phyloP scores from a whole-genome alignment of 2,113 vertebrate genomes.

The Malurus melanocephalus region DNA sequence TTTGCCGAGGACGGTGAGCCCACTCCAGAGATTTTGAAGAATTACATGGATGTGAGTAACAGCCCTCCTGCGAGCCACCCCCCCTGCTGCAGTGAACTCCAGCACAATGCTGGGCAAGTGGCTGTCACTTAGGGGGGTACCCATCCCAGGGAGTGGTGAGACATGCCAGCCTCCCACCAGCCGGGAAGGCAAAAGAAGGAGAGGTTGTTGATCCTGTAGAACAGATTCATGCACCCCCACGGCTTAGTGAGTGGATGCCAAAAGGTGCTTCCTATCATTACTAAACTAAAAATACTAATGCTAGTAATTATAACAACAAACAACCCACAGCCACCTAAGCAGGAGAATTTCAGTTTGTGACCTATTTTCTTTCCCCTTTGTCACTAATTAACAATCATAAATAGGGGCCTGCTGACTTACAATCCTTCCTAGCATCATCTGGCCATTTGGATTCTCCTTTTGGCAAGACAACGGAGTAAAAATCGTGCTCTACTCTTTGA shows the following conservation, averaged over 20 bases:
- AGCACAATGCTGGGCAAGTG: accelerated
- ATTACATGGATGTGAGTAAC: conserved; percentile 87
- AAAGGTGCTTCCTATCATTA: neutral
- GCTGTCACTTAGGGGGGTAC: neutral
- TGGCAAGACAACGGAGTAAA: neutral
- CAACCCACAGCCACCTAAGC: neutral
- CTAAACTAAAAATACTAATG: neutral
- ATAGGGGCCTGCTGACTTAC: neutral
- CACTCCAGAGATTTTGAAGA: conserved; percentile 86
- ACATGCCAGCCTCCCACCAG: neutral
- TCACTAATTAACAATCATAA: neutral
- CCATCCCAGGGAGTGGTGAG: accelerated
- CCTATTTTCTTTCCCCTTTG: neutral
- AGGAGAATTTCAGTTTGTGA: neutral
- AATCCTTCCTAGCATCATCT: neutral
- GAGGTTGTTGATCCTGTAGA: neutral
- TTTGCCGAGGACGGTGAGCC: conserved; percentile 66
- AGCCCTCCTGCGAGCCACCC: accelerated
- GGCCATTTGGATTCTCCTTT: neutral
- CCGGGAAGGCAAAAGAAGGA: neutral
- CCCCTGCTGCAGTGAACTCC: accelerated
- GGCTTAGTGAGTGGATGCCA: neutral
- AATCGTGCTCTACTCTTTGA: neutral
- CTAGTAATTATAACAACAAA: neutral
- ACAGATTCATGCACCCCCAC: neutral